Conservation (phyloP, 2,888 invertebrate species). For the Nebria salina region DNA sequence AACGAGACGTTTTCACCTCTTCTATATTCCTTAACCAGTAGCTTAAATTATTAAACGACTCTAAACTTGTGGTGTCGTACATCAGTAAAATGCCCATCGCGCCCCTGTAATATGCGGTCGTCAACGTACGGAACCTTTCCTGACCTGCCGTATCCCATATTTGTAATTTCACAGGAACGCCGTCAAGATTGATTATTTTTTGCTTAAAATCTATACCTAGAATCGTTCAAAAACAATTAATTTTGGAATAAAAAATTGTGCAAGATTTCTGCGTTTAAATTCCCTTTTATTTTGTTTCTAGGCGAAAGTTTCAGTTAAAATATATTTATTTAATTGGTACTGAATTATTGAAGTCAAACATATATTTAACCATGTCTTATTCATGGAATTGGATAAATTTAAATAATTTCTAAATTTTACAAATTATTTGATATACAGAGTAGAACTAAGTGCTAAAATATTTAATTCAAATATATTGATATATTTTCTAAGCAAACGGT, state of each 20-base stretch:
- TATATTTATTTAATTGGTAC: too few species aligned
- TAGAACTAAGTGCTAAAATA: neutral
- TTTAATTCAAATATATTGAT: neutral
- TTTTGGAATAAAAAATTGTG: neutral
- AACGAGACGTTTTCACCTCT: conserved; percentile 69
- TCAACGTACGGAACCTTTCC: conserved; percentile 77
- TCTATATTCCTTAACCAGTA: conserved; percentile 93
- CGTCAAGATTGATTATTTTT: conserved; percentile 87
- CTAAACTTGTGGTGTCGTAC: conserved; percentile 90
- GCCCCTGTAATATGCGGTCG: conserved; percentile 88
- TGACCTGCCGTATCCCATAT: conserved; percentile 93
- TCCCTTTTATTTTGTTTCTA: too few species aligned
- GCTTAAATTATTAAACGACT: conserved; percentile 89
- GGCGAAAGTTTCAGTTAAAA: too few species aligned
- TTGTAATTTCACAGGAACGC: conserved; percentile 84
- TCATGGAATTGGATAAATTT: too few species aligned
- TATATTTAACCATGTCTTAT: too few species aligned
- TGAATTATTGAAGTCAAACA: too few species aligned
- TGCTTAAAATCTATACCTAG: conserved; percentile 90
- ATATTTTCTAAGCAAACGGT: too few species aligned
- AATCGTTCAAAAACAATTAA: neutral
- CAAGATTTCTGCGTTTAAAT: too few species aligned
- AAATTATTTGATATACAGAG: neutral
- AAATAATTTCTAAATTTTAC: neutral
- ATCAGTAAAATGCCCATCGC: conserved; percentile 92